Evolutionary conservation across 1,140 invertebrate genomes (phyloP).

Genomic region (Lutraria rhynchaena): DNA sequence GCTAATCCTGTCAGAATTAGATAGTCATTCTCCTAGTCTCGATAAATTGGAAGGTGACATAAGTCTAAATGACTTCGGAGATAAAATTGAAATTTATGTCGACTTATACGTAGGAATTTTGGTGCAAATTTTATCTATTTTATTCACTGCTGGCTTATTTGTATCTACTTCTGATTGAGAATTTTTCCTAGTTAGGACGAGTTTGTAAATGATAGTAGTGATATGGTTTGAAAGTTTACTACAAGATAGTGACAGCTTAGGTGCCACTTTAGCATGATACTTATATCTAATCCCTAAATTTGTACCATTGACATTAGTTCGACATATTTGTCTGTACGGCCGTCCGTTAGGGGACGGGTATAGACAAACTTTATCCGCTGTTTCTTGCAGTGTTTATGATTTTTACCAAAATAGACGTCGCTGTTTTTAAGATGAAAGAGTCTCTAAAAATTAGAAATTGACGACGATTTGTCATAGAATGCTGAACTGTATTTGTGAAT

Average conservation of each 20-base stretch:
- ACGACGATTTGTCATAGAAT: too few relatives aligned
- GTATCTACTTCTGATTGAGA: slow-evolving; percentile 46
- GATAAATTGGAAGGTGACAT: slow-evolving; percentile 56
- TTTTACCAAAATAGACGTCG: too few relatives aligned
- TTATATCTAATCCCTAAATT: slow-evolving; percentile 37
- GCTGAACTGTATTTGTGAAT: too few relatives aligned
- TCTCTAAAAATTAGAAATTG: too few relatives aligned
- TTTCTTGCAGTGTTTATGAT: too few relatives aligned
- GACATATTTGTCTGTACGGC: too few relatives aligned
- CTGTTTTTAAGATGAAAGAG: too few relatives aligned
- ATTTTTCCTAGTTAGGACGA: slow-evolving; percentile 22
- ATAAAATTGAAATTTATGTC: slow-evolving; percentile 33
- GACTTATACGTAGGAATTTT: slow-evolving; percentile 40
- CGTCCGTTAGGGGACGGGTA: too few relatives aligned
- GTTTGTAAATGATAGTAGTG: slow-evolving; percentile 41
- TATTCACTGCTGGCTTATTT: slow-evolving; percentile 47
- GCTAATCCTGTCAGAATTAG: slow-evolving; percentile 41
- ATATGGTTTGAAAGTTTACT: slow-evolving; percentile 23
- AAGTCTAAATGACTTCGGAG: slow-evolving; percentile 10
- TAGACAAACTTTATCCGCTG: too few relatives aligned
- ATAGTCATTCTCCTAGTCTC: slow-evolving; percentile 17
- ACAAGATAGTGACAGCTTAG: slow-evolving; percentile 32
- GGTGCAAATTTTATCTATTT: slow-evolving; percentile 60
- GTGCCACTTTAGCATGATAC: slow-evolving; percentile 50
- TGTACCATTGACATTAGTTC: not conserved